A percentile compares a stretch with the other conserved stretches of the same genome.
Conservation (phyloP, 2,797 vertebrate species). For the Diglossa cyanea region DNA sequence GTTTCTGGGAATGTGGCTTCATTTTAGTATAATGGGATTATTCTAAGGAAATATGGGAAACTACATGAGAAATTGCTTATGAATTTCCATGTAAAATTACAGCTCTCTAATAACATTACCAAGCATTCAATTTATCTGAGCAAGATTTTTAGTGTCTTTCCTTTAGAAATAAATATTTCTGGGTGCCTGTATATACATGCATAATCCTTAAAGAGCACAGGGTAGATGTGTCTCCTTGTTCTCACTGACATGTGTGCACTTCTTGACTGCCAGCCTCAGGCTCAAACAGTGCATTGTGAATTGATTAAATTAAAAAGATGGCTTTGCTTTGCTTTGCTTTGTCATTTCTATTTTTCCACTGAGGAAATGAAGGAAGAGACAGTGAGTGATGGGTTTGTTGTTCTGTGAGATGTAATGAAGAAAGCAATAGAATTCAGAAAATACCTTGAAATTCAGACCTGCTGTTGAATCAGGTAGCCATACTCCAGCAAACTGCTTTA, state of each 20-base stretch:
- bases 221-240: neutral
- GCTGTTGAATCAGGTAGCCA: neutral
- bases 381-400: neutral
- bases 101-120: neutral
- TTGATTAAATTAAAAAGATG: neutral
- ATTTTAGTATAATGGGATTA: slow-evolving; percentile 13
- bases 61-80: neutral
- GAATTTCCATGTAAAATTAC: neutral
- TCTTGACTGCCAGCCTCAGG: neutral
- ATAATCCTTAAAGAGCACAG: neutral
- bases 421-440: neutral
- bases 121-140: neutral
- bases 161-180: neutral
- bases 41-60: neutral
- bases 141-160: neutral
- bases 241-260: neutral
- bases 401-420: neutral
- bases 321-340: neutral
- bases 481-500: neutral
- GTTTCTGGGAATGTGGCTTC: neutral
- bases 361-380: neutral
- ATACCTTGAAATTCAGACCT: neutral
- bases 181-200: neutral
- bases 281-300: neutral
- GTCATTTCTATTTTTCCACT: neutral